phyloP scores from a whole-genome alignment of 2,113 vertebrate species.

The Malurus melanocephalus region DNA sequence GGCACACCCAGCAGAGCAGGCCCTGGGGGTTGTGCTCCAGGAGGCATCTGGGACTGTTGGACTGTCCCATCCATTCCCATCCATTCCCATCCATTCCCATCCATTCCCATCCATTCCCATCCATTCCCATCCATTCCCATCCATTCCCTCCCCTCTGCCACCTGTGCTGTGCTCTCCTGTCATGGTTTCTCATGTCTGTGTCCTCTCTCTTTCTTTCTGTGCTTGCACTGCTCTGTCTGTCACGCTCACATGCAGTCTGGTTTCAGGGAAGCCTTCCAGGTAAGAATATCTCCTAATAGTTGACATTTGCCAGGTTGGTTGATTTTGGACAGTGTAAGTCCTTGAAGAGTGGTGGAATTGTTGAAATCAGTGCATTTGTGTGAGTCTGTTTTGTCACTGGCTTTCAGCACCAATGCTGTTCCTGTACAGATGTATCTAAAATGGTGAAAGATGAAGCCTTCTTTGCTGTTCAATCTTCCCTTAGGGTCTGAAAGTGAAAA shows the following conservation, averaged over 20 bases:
- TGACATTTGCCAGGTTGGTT: not conserved
- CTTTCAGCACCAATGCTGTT: not conserved
- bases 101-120: not conserved
- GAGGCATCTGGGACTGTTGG: not conserved
- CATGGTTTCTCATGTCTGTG: slow-evolving; percentile 38
- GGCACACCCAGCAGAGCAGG: not conserved
- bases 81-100: not conserved
- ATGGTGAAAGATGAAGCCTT: not conserved
- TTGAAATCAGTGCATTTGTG: not conserved
- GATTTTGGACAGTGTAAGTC: not conserved
- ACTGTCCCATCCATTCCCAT: not conserved
- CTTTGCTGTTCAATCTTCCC: not conserved
- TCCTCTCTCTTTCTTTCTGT: slow-evolving; percentile 50
- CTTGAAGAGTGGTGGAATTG: not conserved
- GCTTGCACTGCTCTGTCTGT: slow-evolving; percentile 64
- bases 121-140: not conserved
- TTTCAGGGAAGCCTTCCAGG: slow-evolving; percentile 66
- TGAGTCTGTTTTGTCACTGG: not conserved
- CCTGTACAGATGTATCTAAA: not conserved
- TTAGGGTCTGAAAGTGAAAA: not conserved
- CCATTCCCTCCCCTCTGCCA: not conserved
- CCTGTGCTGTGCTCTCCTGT: not conserved
- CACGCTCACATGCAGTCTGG: slow-evolving; percentile 64
- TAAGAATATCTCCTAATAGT: slow-evolving; percentile 15
- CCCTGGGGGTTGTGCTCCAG: not conserved